phyloP scores from a whole-genome alignment of 2,113 vertebrate species.

The Setophaga petechia region DNA sequence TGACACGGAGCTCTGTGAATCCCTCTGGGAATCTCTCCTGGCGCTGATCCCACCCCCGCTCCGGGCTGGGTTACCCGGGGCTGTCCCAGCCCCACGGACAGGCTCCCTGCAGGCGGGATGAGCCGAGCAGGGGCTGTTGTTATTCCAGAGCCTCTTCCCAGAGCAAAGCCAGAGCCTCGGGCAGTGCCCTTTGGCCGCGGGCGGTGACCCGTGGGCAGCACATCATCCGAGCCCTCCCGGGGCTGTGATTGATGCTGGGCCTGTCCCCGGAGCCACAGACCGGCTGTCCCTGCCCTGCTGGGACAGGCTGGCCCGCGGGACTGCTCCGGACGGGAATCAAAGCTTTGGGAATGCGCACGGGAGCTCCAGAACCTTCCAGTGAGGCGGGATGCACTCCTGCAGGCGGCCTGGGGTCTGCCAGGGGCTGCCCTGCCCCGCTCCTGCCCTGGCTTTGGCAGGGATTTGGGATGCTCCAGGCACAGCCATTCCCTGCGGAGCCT shows the following conservation, averaged over 20 bases:
- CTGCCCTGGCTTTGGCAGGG: neutral
- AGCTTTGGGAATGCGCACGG: neutral
- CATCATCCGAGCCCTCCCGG: neutral
- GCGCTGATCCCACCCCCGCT: accelerated
- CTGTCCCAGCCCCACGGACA: accelerated
- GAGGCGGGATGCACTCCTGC: too few relatives aligned
- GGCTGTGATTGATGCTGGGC: neutral
- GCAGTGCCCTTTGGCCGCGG: neutral
- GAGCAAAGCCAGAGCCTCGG: neutral
- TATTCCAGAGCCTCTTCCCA: neutral
- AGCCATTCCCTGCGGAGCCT: neutral
- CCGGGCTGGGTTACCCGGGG: neutral
- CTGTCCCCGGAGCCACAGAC: neutral
- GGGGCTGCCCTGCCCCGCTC: neutral
- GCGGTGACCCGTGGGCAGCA: slow-evolving; percentile 16
- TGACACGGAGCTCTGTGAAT: neutral
- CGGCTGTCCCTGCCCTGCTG: neutral
- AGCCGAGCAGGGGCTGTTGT: neutral
- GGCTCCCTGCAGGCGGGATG: accelerated
- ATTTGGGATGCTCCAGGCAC: neutral
- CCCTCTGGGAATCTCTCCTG: accelerated
- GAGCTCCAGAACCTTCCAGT: neutral
- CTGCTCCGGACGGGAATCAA: neutral
- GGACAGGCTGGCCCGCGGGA: neutral
- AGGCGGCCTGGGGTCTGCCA: neutral